phyloP scores from a whole-genome alignment of 2,888 invertebrate species.

The Pammene fasciana region DNA sequence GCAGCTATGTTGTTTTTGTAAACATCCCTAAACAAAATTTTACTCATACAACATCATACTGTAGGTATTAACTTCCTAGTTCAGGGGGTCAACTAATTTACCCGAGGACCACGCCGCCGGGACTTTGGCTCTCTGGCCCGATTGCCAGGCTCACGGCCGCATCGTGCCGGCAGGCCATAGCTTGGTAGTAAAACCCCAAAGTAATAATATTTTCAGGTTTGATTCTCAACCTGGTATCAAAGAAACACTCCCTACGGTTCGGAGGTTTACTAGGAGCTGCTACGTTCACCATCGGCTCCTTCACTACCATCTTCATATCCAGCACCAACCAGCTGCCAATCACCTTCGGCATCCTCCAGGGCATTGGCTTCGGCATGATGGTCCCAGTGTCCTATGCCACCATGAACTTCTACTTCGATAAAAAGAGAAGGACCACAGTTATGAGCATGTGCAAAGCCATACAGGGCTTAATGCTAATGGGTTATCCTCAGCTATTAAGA shows the following conservation, averaged over 20 bases:
- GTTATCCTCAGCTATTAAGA: conserved; percentile 83
- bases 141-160: no score
- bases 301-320: conserved; percentile 79
- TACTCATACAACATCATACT: no score
- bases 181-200: no score
- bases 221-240: conserved; percentile 81
- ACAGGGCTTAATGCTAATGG: conserved; percentile 83
- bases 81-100: no score
- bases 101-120: no score
- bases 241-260: conserved; percentile 77
- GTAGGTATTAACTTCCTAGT: no score
- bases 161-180: no score
- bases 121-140: no score
- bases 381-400: conserved; percentile 85
- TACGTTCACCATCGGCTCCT: conserved; percentile 78
- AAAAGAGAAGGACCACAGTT: conserved; percentile 83
- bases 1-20: no score
- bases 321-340: conserved; percentile 82
- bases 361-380: conserved; percentile 86
- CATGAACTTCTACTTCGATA: conserved; percentile 85
- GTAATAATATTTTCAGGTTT: conserved; percentile 72
- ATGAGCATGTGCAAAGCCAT: conserved; percentile 85
- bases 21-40: no score
- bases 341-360: conserved; percentile 83
- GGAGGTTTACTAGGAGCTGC: conserved; percentile 83